phyloP scores from a whole-genome alignment of 37 sponge, comb jelly and placozoan genomes.

The Ephydatia muelleri region DNA sequence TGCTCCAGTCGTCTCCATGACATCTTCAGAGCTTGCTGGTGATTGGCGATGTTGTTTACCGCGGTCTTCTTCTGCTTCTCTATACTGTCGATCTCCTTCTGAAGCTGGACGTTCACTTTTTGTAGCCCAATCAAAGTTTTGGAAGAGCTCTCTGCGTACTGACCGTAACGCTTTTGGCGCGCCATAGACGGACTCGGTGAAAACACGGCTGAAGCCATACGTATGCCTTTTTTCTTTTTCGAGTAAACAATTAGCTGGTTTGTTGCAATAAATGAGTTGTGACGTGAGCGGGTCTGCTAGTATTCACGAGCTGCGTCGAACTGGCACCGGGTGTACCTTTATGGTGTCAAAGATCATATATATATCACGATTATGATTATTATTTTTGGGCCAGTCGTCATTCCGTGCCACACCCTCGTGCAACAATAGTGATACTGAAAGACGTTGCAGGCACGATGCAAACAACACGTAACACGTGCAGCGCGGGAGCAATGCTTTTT shows the following conservation, averaged over 20 bases:
- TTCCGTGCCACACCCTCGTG: too few relatives aligned
- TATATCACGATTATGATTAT: too few relatives aligned
- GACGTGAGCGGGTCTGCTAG: not conserved
- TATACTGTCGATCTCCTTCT: slow-evolving; percentile 50
- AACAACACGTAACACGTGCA: too few relatives aligned
- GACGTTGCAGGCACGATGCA: too few relatives aligned
- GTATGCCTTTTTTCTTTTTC: not conserved
- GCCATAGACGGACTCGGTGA: not conserved
- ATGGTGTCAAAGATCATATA: too few relatives aligned
- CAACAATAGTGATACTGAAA: too few relatives aligned
- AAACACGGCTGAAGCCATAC: not conserved
- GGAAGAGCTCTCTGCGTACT: slow-evolving; percentile 25
- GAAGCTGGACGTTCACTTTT: slow-evolving; percentile 27
- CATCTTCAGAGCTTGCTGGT: slow-evolving; percentile 72
- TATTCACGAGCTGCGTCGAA: not conserved
- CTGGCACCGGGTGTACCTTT: too few relatives aligned
- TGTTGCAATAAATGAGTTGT: not conserved
- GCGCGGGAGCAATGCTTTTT: too few relatives aligned
- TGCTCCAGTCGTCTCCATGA: slow-evolving; percentile 49
- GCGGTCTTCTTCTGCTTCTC: slow-evolving; percentile 57
- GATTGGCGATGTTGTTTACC: slow-evolving; percentile 53
- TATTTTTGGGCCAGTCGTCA: too few relatives aligned
- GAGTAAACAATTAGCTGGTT: too few relatives aligned
- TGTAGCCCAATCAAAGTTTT: slow-evolving; percentile 37
- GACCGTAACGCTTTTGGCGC: slow-evolving; percentile 5